Evolutionary conservation across 2,797 vertebrate genomes (phyloP).

Genomic region (Lophius americanus): DNA sequence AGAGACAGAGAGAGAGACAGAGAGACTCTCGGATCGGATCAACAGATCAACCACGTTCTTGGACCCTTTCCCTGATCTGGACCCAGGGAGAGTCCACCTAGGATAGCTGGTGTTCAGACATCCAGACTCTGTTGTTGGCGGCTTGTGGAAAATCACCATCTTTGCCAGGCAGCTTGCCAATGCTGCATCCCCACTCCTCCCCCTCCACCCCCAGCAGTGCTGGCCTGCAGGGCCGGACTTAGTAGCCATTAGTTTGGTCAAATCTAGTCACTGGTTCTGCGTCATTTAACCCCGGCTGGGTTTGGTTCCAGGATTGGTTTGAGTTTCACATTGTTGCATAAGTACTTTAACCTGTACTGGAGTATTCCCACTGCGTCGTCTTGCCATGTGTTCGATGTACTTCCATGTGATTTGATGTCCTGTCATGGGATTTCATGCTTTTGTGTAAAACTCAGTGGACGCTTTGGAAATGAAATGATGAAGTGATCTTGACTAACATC

Average conservation of each 20-base stretch:
- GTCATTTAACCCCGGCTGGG: slow-evolving; percentile 70
- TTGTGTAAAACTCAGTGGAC: no score
- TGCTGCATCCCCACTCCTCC: slow-evolving; percentile 22
- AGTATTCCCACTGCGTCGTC: no score
- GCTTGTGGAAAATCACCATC: slow-evolving; percentile 81
- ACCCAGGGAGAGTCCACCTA: slow-evolving; percentile 59
- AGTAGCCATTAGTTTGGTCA: slow-evolving; percentile 76
- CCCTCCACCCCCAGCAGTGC: slow-evolving; percentile 31
- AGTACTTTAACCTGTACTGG: no score
- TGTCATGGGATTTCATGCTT: no score
- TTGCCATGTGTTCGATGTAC: no score
- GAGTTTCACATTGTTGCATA: no score
- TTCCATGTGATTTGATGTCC: no score
- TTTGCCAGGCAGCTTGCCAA: slow-evolving; percentile 69
- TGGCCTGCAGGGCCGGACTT: slow-evolving; percentile 63
- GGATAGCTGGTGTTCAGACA: slow-evolving; percentile 69
- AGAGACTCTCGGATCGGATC: slow-evolving; percentile 11
- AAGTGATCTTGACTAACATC: no score
- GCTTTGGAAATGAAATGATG: no score
- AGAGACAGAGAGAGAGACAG: slow-evolving; percentile 77
- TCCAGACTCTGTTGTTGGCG: slow-evolving; percentile 70
- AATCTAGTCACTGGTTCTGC: slow-evolving; percentile 72
- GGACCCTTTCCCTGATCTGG: slow-evolving; percentile 54
- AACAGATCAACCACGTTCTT: slow-evolving; percentile 12
- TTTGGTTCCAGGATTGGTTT: slow-evolving; percentile 51